Evolutionary conservation across 2,113 vertebrate genomes (phyloP).

Genomic region (Equus quagga): DNA sequence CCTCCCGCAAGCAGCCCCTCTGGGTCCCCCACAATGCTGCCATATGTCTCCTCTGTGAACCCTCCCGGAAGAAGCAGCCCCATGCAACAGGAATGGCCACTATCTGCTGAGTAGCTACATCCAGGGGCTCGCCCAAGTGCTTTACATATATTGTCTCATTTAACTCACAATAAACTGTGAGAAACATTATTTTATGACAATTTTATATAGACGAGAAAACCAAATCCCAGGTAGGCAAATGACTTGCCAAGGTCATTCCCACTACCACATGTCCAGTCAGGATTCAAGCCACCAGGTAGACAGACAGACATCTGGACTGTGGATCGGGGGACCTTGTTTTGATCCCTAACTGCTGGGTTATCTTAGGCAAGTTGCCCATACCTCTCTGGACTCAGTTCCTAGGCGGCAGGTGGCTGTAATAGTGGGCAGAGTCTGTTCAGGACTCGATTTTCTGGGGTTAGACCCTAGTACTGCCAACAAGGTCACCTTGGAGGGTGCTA

Average conservation of each 20-base stretch:
- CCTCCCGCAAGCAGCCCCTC: not conserved
- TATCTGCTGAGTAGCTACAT: not conserved
- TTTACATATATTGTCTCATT: not conserved
- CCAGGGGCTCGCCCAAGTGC: not conserved
- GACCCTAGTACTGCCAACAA: not conserved
- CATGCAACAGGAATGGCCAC: fast-evolving
- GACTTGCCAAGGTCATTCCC: not conserved
- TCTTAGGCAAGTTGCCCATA: not conserved
- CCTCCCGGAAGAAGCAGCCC: not conserved
- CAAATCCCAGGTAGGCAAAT: not conserved
- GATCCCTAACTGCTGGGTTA: not conserved
- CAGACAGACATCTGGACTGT: not conserved
- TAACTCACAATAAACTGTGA: not conserved
- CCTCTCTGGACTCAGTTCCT: not conserved
- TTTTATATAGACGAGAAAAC: not conserved
- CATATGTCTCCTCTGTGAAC: fast-evolving
- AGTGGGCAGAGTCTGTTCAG: not conserved
- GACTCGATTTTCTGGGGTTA: not conserved
- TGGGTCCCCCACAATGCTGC: not conserved
- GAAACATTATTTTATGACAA: not conserved
- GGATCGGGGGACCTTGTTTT: too few species aligned
- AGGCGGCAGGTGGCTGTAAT: not conserved
- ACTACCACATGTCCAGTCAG: not conserved
- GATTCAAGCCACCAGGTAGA: not conserved
- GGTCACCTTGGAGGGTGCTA: not conserved